These are phyloP conservation scores for Nesogale talazaci DNA, from an alignment of 2,113 vertebrate genomes.

Conservation along the genomic window DNA sequence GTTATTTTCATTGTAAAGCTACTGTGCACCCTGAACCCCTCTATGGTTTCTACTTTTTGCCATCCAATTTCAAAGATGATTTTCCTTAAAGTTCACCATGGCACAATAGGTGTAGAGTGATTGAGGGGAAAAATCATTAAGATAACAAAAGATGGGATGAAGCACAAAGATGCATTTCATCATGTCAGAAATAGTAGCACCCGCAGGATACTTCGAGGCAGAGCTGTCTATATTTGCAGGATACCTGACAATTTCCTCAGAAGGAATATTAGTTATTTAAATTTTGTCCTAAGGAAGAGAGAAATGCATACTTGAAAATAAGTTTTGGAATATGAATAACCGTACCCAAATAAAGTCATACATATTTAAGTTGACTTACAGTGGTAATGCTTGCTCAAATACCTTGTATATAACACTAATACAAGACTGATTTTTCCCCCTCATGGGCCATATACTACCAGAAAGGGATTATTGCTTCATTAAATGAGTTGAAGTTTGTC, in stretches of 20 bases:
- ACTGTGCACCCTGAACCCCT: neutral
- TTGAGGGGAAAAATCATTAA: neutral
- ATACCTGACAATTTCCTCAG: conserved; percentile 30
- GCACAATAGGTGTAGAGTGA: neutral
- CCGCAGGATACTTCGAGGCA: conserved; percentile 32
- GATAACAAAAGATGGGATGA: conserved; percentile 29
- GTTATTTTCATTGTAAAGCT: neutral
- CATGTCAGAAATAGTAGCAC: neutral
- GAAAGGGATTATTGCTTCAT: conserved; percentile 81
- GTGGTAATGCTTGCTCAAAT: conserved; percentile 55
- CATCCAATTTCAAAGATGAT: conserved; percentile 33
- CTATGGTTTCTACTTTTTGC: neutral
- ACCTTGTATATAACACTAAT: conserved; percentile 67
- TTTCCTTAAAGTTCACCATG: neutral
- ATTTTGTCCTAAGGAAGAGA: conserved; percentile 67
- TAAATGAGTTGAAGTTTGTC: conserved; percentile 85
- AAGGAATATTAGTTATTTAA: conserved; percentile 45
- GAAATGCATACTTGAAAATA: conserved; percentile 64
- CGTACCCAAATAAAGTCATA: conserved; percentile 58
- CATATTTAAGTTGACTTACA: conserved; percentile 76
- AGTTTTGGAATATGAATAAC: conserved; percentile 53
- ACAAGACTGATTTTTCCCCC: conserved; percentile 66
- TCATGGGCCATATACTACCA: conserved; percentile 54
- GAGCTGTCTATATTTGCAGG: neutral
- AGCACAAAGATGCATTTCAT: conserved; percentile 24